phyloP scores from a whole-genome alignment of 1,140 invertebrate species.

The Bombus soroeensis region DNA sequence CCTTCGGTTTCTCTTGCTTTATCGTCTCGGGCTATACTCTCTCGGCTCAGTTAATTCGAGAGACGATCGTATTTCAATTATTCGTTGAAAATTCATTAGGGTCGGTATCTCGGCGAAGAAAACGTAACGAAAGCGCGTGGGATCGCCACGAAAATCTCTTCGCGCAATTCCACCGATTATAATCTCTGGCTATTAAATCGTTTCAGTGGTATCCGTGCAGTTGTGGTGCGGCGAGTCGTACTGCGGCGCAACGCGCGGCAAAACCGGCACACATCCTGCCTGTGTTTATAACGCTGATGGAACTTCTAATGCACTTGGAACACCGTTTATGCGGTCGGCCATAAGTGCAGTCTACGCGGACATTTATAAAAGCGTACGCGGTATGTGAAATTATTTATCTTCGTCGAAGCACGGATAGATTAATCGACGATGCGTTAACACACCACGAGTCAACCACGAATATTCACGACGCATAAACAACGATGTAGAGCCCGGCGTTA shows the following conservation, averaged over 20 bases:
- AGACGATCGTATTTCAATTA: not conserved
- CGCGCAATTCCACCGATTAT: not conserved
- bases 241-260: not conserved
- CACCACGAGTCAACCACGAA: too few relatives aligned
- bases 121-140: not conserved
- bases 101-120: too few relatives aligned
- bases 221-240: conserved; percentile 11
- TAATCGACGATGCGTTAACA: conserved; percentile 4
- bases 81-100: not conserved
- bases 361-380: conserved; percentile 24
- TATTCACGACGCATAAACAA: too few relatives aligned
- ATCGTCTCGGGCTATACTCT: not conserved
- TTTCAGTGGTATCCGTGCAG: conserved; percentile 9
- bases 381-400: conserved; percentile 51
- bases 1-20: not conserved
- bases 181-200: conserved; percentile 40
- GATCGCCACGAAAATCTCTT: not conserved
- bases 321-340: conserved; percentile 45
- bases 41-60: too few relatives aligned
- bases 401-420: not conserved
- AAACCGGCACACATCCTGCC: conserved; percentile 1
- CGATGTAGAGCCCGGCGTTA: too few relatives aligned
- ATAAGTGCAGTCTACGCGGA: conserved; percentile 30
- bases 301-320: conserved; percentile 56
- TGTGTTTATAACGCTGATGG: conserved; percentile 62